Base-by-base conservation (phyloP, 2,113 vertebrate species). In the Acanthisitta chloris region DNA sequence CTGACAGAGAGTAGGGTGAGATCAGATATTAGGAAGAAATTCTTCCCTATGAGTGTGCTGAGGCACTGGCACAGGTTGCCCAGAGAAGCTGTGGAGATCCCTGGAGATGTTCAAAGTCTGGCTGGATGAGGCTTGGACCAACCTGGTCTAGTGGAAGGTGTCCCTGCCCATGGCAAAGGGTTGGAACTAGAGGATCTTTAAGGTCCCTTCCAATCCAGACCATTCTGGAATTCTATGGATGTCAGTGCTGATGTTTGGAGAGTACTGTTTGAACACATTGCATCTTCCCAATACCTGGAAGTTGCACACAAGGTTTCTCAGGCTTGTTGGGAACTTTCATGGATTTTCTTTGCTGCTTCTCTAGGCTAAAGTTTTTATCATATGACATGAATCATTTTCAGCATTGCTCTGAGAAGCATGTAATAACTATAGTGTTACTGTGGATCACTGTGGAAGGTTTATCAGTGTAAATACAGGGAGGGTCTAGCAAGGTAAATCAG, bases 1-100 rank as follows among this genome's bases (percentile, higher is more conserved):
- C 3, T 49, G 54, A 6, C 11, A 49, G 54, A 83, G 20, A 5
- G 36, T 4, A 36, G 26, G 33, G 3, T 2, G 38, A 2, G 57
- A 3, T 45, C 3, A 8, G 57, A 45, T 33, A 0, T 62, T 31
- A 7, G 33, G 46, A 1, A 64, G 69, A 3, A 46, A 46, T 45
- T 72, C 1, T 33, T 46, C 7, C 6, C 33, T 54, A 11, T 1
- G 1, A 65, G 8, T 14, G 8, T n/a, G 40, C 6, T 0, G 0
- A 64, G 29, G 18, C 4, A 4, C 49, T 74, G 59, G 48, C 4
- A 4, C 3, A 26, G 51, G 10, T 1, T 85, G 3, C 8, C 29
- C 59, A 67, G 52, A 51, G 55, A 9, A 20, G 25, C 33, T 62
- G 70, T 6, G 64, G 55, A 71, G 24, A 62, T 79, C 65, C 73